A percentile compares a stretch with the other conserved stretches of the same genome.
These are phyloP conservation scores for Hypsopygia costalis DNA, from an alignment of 2,888 invertebrate species.

Conservation along the genomic window DNA sequence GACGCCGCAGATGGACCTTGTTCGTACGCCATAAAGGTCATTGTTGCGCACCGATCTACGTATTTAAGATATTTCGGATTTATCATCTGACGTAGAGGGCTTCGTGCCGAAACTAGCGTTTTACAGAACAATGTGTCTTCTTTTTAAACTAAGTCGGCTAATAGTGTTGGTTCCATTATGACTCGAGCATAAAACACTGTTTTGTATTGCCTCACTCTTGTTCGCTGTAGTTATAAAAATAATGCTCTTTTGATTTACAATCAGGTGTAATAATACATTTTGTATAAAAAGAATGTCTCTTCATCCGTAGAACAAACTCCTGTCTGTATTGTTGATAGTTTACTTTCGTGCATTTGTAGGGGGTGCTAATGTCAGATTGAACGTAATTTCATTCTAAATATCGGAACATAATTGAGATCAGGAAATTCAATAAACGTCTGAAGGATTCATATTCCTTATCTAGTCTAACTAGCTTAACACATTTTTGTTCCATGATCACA, in stretches of 20 bases:
- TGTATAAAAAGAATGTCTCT: too few species aligned
- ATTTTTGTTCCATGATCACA: too few species aligned
- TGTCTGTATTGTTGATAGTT: too few species aligned
- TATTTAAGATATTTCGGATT: slow-evolving; percentile 47
- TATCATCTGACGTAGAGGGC: slow-evolving; percentile 57
- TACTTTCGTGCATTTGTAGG: too few species aligned
- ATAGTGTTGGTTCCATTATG: slow-evolving; percentile 48
- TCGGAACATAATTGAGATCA: too few species aligned
- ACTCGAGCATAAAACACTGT: slow-evolving; percentile 36
- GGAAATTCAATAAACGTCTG: too few species aligned
- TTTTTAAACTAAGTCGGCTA: slow-evolving; percentile 62
- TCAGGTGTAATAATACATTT: slow-evolving; percentile 8
- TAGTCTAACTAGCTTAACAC: too few species aligned
- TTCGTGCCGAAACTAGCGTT: slow-evolving; percentile 77
- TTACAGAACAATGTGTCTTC: slow-evolving; percentile 65
- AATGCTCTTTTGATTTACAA: slow-evolving; percentile 22
- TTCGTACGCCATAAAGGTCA: slow-evolving; percentile 27
- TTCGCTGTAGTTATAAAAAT: slow-evolving; percentile 20
- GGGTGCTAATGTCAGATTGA: too few species aligned
- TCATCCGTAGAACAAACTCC: too few species aligned
- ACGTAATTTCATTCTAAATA: too few species aligned
- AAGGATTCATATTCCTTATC: too few species aligned
- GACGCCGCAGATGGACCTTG: slow-evolving; percentile 30
- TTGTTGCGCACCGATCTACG: slow-evolving; percentile 29
- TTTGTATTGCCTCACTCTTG: slow-evolving; percentile 27